Base-by-base conservation (phyloP, 2,797 vertebrate genomes). In the Cuniculus paca region DNA sequence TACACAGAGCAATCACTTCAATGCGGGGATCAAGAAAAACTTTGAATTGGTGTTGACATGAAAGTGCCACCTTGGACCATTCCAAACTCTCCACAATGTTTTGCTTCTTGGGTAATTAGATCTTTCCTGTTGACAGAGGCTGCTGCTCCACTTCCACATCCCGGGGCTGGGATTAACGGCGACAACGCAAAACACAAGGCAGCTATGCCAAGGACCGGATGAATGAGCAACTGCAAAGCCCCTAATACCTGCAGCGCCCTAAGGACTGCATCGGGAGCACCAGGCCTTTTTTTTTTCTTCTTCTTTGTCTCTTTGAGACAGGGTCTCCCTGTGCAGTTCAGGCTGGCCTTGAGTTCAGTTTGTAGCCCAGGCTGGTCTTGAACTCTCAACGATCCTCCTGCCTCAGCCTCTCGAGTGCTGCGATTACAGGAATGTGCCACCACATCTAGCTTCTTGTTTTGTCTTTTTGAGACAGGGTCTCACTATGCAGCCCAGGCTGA, bases 61-160 rank as follows among this genome's bases (percentile, higher is more conserved):
- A 96, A 96, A 96, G 96, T n/a, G 60, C 77, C 91, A 96, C 93
- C 96, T 90, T 63, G 78, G 92, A 96, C 96, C 91, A 94, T 75
- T 95, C 88, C 93, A 75, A 95, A 94, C 63, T 94, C 93, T 90
- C 93, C 95, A 82, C 87, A 83, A 68, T 91, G 93, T 94, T 96
- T 94, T 96, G 94, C 81, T 96, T 95, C 93, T 54, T 36, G 74
- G 65, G 60, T 97, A 97, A 97, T 97, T 95, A 91, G 54, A 96
- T 88, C 94, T 96, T 96, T 97, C 88, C 81, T 88, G 85, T 39
- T 94, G 83, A 93, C 80, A 93, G 79, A 92, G 94, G 95, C 83
- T 93, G 94, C 86, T 68, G 81, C 61, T 91, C 48, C 50, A 31
- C 89, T 96, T 97, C 95, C 92, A 74, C 75, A 56, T 97, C 96